These are phyloP conservation scores for Xenopus laevis DNA, from an alignment of 2,113 vertebrate species.

Conservation along the genomic window DNA sequence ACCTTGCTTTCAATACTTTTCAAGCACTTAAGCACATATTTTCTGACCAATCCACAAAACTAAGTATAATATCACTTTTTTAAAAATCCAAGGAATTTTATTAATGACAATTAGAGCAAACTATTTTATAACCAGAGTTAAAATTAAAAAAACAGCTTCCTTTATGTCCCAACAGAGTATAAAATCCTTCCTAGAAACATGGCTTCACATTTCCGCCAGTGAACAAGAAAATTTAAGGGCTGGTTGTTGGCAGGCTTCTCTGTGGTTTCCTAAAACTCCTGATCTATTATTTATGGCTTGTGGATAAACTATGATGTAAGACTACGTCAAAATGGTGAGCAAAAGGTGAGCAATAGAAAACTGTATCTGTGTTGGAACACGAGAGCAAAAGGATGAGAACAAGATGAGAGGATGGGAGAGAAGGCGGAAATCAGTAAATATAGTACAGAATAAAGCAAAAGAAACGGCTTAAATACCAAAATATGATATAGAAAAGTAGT, in stretches of 20 bases:
- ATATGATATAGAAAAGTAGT: too few relatives aligned
- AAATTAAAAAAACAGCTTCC: constrained; percentile 35
- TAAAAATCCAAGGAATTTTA: constrained; percentile 41
- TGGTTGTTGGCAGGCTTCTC: constrained; percentile 37
- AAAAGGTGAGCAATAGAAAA: background rate
- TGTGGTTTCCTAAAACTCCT: constrained; percentile 38
- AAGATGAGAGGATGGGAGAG: too few relatives aligned
- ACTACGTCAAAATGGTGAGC: constrained; percentile 19
- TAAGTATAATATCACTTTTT: background rate
- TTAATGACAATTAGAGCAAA: constrained; percentile 41
- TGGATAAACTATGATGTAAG: constrained; percentile 20
- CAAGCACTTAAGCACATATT: too few relatives aligned
- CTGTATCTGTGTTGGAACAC: too few relatives aligned
- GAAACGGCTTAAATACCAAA: too few relatives aligned
- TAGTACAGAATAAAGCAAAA: too few relatives aligned
- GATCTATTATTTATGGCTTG: constrained; percentile 45
- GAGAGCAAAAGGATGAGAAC: too few relatives aligned
- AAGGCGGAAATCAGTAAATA: too few relatives aligned
- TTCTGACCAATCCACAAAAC: too few relatives aligned
- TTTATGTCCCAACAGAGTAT: constrained; percentile 29
- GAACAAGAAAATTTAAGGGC: constrained; percentile 38
- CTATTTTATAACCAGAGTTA: constrained; percentile 23
- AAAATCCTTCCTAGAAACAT: constrained; percentile 44
- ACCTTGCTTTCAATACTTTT: too few relatives aligned
- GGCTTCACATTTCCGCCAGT: constrained; percentile 36